Conservation (phyloP, 1,140 invertebrate genomes). For the Drosophila chauvacae region DNA sequence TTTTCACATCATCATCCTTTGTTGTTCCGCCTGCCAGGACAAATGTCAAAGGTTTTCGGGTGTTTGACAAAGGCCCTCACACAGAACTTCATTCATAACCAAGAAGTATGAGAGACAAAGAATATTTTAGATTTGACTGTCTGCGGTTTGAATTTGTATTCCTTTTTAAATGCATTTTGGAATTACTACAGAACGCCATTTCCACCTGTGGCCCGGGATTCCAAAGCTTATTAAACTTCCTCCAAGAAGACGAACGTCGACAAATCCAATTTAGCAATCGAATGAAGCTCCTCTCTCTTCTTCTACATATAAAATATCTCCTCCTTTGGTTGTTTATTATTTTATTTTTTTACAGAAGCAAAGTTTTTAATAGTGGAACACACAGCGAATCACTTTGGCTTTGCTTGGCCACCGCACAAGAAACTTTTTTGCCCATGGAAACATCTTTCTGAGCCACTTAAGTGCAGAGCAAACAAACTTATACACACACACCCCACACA, state of each 20-base stretch:
- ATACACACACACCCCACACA: constrained; percentile 27
- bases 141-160: constrained; percentile 19
- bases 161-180: constrained; percentile 14
- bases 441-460: constrained; percentile 60
- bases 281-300: constrained; percentile 35
- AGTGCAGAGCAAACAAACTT: constrained; percentile 76
- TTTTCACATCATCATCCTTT: constrained; percentile 41
- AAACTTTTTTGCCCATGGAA: constrained; percentile 51
- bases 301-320: constrained; percentile 11
- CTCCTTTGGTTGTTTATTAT: constrained; percentile 21
- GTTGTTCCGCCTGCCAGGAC: constrained; percentile 14
- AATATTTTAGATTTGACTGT: constrained; percentile 26
- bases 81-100: constrained; percentile 56
- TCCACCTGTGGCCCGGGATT: constrained; percentile 39
- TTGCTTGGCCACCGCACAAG: constrained; percentile 65
- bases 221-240: constrained; percentile 34
- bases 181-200: background rate
- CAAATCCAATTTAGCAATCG: constrained; percentile 75
- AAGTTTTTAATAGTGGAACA: constrained; percentile 80
- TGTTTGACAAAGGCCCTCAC: constrained; percentile 11
- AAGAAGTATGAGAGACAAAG: constrained; percentile 23
- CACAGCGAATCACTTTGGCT: constrained; percentile 51
- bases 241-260: constrained; percentile 29
- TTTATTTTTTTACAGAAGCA: constrained; percentile 20
- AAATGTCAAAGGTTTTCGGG: constrained; percentile 46